A percentile compares a stretch with the other conserved stretches of the same genome.
These are phyloP conservation scores for Myotis findleyi DNA, from an alignment of 2,797 vertebrate species.

Conservation along the genomic window DNA sequence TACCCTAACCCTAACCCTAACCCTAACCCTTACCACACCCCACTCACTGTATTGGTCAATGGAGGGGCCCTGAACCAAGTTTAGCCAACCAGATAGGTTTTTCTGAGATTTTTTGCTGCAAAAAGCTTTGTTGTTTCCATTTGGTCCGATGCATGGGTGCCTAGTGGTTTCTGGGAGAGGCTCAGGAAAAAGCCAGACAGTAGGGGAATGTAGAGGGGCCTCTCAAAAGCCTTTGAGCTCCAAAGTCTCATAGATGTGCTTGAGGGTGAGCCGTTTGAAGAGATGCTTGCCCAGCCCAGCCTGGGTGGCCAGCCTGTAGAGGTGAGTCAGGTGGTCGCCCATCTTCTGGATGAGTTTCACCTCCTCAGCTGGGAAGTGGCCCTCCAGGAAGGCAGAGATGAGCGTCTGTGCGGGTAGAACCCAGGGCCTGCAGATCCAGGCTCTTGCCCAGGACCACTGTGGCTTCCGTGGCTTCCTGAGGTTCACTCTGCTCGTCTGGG, in stretches of 20 bases:
- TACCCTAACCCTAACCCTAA: too few relatives aligned
- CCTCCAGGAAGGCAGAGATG: neutral
- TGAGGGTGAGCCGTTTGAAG: neutral
- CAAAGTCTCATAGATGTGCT: neutral
- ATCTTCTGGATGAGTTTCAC: neutral
- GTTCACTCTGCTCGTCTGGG: neutral
- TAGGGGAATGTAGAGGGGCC: neutral
- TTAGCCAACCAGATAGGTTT: neutral
- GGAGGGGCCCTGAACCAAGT: neutral
- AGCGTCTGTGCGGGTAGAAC: neutral
- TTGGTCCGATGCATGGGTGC: neutral
- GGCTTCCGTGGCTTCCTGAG: neutral
- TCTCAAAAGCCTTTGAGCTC: neutral
- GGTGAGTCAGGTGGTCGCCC: neutral
- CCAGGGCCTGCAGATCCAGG: neutral
- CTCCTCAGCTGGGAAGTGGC: neutral
- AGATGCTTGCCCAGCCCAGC: neutral
- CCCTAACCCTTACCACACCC: neutral
- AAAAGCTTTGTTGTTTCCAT: neutral
- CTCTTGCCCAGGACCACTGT: neutral
- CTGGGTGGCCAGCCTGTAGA: neutral
- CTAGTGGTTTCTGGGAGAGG: neutral
- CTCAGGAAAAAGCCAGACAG: neutral
- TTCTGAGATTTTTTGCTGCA: neutral
- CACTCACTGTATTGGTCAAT: neutral